Conservation (phyloP, 2,888 invertebrate genomes). For the Cephonodes hylas region DNA sequence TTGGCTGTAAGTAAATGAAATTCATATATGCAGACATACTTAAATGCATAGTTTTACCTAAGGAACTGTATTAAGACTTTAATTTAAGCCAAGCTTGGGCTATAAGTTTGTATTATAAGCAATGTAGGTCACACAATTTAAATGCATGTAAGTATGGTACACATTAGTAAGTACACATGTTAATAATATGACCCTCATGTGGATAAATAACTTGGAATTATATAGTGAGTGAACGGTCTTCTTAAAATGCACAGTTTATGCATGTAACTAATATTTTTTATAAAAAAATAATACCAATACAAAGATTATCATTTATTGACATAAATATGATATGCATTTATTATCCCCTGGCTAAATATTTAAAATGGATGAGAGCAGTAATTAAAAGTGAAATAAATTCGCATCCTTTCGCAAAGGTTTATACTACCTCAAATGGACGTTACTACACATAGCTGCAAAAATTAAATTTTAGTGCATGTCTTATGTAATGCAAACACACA, state of each 20-base stretch:
- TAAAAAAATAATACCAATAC: not conserved
- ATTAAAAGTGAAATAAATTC: not conserved
- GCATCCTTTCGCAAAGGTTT: too few relatives aligned
- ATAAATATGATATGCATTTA: not conserved
- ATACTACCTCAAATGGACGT: not conserved
- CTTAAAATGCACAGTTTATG: not conserved
- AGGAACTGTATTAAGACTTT: not conserved
- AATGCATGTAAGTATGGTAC: constrained; percentile 5
- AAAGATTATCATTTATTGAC: not conserved
- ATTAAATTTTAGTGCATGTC: too few relatives aligned
- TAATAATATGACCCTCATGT: not conserved
- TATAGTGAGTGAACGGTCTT: constrained; percentile 1
- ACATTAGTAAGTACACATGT: not conserved
- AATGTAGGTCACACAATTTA: not conserved
- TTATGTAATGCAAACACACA: too few relatives aligned
- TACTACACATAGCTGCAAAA: not conserved
- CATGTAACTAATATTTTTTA: not conserved
- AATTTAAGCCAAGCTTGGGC: not conserved
- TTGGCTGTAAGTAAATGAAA: constrained; percentile 11
- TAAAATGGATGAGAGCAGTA: not conserved
- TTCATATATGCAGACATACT: not conserved
- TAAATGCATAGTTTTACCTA: constrained; percentile 6
- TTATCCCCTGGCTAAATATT: not conserved
- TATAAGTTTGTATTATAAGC: not conserved
- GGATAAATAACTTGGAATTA: not conserved